These are phyloP conservation scores for Caenorhabditis inopinata DNA, from an alignment of 1,140 invertebrate genomes.

Conservation along the genomic window DNA sequence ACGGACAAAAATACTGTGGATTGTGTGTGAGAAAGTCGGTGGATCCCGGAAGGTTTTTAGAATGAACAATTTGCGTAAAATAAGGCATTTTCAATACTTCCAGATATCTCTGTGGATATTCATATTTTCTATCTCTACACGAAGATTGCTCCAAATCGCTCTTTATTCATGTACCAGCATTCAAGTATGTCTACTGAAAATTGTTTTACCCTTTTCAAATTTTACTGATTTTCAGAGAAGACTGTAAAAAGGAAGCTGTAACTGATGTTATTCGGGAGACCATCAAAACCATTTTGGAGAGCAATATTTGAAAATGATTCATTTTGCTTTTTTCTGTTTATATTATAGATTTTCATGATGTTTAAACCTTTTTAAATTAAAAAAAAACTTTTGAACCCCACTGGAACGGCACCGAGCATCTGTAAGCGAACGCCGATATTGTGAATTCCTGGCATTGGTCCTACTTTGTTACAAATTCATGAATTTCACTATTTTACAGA, in stretches of 20 bases:
- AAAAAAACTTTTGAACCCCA: no score
- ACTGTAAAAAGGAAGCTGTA: not conserved
- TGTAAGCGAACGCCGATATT: no score
- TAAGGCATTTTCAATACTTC: not conserved
- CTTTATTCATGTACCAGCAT: constrained; percentile 16
- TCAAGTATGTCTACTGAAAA: not conserved
- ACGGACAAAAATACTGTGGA: not conserved
- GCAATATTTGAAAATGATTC: no score
- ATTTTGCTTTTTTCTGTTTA: no score
- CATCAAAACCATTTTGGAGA: not conserved
- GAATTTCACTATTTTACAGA: no score
- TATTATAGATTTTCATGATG: no score
- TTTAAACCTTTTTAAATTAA: no score
- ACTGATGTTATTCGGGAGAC: not conserved
- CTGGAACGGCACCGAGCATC: no score
- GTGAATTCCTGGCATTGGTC: no score
- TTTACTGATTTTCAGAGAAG: not conserved
- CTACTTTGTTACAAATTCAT: no score
- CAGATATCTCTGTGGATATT: constrained; percentile 27
- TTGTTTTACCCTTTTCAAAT: not conserved
- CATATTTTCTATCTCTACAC: constrained; percentile 17
- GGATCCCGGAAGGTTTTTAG: constrained; percentile 32
- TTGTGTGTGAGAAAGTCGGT: not conserved
- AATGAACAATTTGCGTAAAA: not conserved
- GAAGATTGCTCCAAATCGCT: constrained; percentile 16